Conservation (phyloP, 2,888 invertebrate species). For the Leptodirus hochenwartii region DNA sequence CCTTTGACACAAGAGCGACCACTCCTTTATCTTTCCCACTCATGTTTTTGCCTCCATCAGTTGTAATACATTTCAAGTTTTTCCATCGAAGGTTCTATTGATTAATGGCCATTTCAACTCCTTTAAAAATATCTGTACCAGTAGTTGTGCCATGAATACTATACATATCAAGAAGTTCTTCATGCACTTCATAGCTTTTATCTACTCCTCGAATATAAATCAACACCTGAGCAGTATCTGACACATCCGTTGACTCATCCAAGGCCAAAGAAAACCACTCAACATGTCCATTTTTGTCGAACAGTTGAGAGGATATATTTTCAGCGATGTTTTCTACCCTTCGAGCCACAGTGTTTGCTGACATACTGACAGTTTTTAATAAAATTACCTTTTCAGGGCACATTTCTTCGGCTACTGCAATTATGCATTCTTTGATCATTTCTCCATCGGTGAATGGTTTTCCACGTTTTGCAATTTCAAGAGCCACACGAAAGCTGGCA, state of each 20-base stretch:
- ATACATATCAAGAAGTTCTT: constrained; percentile 12
- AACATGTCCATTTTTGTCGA: constrained; percentile 11
- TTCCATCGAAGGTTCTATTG: constrained; percentile 5
- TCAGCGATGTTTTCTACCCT: constrained; percentile 12
- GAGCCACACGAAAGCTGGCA: constrained; percentile 13
- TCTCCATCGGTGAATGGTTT: constrained; percentile 13
- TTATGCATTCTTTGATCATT: constrained; percentile 16
- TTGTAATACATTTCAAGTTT: too few species aligned
- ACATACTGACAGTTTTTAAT: constrained; percentile 13
- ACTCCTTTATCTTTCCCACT: too few species aligned
- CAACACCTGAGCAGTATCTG: constrained; percentile 15
- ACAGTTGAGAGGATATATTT: constrained; percentile 10
- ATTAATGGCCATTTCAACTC: constrained; percentile 4
- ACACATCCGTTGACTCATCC: constrained; percentile 16
- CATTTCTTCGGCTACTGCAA: constrained; percentile 14
- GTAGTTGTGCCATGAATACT: constrained; percentile 13
- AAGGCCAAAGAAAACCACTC: constrained; percentile 15
- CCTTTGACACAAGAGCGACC: constrained; percentile 3
- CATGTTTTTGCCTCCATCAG: too few species aligned
- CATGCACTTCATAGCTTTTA: constrained; percentile 11
- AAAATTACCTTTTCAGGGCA: constrained; percentile 15
- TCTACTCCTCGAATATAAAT: constrained; percentile 6
- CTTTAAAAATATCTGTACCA: constrained; percentile 10
- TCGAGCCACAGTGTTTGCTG: constrained; percentile 11
- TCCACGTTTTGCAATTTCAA: constrained; percentile 13